Conservation (phyloP, 2,113 vertebrate genomes). For the Pseudopipra pipra region DNA sequence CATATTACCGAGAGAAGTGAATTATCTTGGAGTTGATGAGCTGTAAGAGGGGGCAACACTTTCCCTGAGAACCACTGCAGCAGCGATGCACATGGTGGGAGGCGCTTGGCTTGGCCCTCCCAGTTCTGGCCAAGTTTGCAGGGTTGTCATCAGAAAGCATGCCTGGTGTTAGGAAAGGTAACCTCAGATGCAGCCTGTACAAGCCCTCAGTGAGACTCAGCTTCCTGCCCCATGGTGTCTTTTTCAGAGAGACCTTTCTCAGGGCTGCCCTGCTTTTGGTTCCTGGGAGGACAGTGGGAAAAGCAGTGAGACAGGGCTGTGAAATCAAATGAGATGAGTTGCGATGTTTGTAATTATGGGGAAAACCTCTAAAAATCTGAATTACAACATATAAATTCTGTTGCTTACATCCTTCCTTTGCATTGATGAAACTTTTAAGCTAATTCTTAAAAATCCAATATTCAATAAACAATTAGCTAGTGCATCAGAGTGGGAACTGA, state of each 20-base stretch:
- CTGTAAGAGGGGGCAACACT: neutral
- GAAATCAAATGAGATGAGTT: neutral
- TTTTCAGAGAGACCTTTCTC: neutral
- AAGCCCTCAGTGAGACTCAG: neutral
- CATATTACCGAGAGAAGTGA: neutral
- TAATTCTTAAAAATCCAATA: neutral
- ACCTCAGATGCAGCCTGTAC: neutral
- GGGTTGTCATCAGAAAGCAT: neutral
- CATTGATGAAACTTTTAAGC: neutral
- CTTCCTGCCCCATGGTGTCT: neutral
- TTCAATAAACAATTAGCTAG: neutral
- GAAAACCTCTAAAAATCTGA: neutral
- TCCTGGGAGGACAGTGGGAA: neutral
- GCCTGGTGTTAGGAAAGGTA: neutral
- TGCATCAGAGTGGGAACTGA: neutral
- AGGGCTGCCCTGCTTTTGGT: neutral
- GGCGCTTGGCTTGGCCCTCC: rapidly evolving
- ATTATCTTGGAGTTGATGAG: neutral
- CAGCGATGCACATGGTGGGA: rapidly evolving
- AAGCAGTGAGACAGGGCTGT: neutral
- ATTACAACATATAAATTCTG: neutral
- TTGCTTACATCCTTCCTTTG: neutral
- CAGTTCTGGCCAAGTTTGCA: neutral
- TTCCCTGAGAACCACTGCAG: neutral
- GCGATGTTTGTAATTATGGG: neutral